phyloP scores from a whole-genome alignment of 1,140 invertebrate species.

The Trinorchestia longiramus region DNA sequence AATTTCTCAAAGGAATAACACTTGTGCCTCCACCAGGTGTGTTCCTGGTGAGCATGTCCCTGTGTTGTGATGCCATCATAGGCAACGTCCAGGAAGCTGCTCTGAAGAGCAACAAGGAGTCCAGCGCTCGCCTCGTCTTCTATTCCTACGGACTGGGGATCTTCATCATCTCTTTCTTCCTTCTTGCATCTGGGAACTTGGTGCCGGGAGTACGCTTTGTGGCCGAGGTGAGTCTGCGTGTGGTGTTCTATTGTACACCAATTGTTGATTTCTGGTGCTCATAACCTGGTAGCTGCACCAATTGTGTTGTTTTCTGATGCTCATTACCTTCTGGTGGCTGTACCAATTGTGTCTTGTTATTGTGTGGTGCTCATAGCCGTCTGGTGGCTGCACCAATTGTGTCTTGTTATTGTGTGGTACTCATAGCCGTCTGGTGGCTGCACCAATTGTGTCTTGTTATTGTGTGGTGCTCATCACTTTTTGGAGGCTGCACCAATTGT shows the following conservation, averaged over 20 bases:
- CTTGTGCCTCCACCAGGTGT: slow-evolving; percentile 75
- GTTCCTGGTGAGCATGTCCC: slow-evolving; percentile 85
- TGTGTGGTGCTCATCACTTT: no score
- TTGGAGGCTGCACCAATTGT: no score
- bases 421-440: no score
- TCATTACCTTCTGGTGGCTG: no score
- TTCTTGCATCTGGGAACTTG: slow-evolving; percentile 81
- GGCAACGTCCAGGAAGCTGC: slow-evolving; percentile 97
- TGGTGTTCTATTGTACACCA: not conserved
- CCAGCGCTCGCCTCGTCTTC: slow-evolving; percentile 92
- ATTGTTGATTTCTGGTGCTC: not conserved
- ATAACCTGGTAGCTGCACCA: no score
- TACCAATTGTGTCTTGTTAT: no score
- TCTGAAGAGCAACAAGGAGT: slow-evolving; percentile 85
- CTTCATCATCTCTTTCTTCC: slow-evolving; percentile 84
- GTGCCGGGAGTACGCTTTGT: slow-evolving; percentile 83
- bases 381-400: no score
- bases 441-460: no score
- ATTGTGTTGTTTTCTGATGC: no score
- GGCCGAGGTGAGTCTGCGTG: slow-evolving; percentile 75
- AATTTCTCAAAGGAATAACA: no score
- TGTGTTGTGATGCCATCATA: slow-evolving; percentile 93
- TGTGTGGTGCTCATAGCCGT: no score
- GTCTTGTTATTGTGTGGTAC: no score
- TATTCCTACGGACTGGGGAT: slow-evolving; percentile 94